These are phyloP conservation scores for Tribolium madens DNA, from an alignment of 1,140 invertebrate genomes.

Conservation along the genomic window DNA sequence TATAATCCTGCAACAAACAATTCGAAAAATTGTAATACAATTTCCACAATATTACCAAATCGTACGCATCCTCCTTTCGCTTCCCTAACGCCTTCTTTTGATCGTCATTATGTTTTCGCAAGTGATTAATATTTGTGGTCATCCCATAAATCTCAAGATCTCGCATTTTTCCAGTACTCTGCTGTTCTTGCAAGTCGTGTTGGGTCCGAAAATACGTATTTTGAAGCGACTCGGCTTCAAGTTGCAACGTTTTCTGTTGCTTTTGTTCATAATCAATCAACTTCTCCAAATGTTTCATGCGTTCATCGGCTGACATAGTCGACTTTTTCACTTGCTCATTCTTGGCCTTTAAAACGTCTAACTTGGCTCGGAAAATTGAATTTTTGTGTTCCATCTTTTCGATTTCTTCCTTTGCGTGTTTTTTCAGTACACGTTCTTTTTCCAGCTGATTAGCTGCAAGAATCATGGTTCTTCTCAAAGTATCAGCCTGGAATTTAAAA, in stretches of 20 bases:
- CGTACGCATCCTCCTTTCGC: constrained; percentile 64
- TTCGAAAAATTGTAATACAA: not conserved
- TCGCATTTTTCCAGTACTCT: constrained; percentile 50
- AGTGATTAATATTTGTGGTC: constrained; percentile 50
- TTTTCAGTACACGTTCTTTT: constrained; percentile 53
- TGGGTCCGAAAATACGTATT: constrained; percentile 55
- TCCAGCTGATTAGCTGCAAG: constrained; percentile 54
- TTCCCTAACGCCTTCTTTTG: constrained; percentile 62
- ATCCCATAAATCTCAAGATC: constrained; percentile 56
- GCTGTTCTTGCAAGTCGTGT: constrained; percentile 53
- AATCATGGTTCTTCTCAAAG: constrained; percentile 52
- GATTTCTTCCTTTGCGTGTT: constrained; percentile 50
- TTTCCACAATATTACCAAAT: constrained; percentile 56
- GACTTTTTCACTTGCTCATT: constrained; percentile 50
- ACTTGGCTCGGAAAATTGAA: not conserved
- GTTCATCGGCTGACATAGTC: constrained; percentile 52
- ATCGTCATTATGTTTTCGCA: constrained; percentile 55
- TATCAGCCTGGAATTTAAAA: constrained; percentile 50
- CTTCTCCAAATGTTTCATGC: constrained; percentile 55
- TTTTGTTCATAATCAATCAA: constrained; percentile 57
- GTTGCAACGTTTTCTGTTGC: constrained; percentile 49
- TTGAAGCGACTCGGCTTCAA: constrained; percentile 58
- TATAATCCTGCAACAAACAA: constrained; percentile 53
- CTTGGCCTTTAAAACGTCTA: constrained; percentile 45
- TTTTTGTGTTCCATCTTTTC: constrained; percentile 53